Conservation (phyloP, 2,797 vertebrate species). For the Falco novaeseelandiae region DNA sequence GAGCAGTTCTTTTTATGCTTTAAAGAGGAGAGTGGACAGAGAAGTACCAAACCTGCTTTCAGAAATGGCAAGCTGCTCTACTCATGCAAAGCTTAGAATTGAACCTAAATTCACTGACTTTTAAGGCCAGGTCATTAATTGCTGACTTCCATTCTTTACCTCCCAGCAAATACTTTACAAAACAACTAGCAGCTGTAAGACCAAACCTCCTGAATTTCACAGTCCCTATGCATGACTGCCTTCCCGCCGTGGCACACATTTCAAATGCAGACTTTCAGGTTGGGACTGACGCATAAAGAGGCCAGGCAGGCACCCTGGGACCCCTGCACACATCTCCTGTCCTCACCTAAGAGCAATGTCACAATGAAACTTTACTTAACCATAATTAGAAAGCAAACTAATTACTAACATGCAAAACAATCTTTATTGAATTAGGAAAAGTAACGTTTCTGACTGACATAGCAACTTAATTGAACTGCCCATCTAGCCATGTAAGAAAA, state of each 20-base stretch:
- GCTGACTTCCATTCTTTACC: background rate
- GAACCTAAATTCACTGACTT: background rate
- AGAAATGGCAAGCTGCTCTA: background rate
- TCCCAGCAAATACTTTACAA: background rate
- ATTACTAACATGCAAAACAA: background rate
- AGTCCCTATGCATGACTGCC: background rate
- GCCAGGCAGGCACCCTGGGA: background rate
- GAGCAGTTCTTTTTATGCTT: background rate
- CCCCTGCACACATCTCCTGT: background rate
- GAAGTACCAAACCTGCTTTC: background rate
- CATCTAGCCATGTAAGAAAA: background rate
- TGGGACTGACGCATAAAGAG: background rate
- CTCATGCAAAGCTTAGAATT: background rate
- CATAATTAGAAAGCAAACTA: background rate
- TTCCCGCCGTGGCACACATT: rapidly evolving
- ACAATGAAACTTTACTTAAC: background rate
- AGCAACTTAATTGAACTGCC: background rate
- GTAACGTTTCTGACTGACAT: background rate
- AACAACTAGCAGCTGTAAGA: background rate
- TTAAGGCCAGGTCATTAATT: background rate
- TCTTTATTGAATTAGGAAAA: background rate
- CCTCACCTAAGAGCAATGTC: rapidly evolving
- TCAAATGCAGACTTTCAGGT: background rate
- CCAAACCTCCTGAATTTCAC: background rate
- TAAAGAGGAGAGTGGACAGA: background rate